Base-by-base conservation (phyloP, 2,888 invertebrate species). In the Oligia latruncula region DNA sequence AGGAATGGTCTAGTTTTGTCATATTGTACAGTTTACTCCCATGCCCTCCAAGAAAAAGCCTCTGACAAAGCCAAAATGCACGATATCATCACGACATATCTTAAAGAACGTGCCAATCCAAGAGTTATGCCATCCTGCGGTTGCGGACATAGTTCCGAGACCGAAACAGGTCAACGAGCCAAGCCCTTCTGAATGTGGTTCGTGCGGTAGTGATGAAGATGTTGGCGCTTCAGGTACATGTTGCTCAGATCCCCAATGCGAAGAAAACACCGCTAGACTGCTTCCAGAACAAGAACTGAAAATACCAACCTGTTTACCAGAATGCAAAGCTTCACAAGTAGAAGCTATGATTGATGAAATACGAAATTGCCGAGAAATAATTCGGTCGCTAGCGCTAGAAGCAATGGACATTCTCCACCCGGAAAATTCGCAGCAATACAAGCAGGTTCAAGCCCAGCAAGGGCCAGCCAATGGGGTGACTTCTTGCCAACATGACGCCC, bases 21-120 rank as follows among this genome's bases (percentile, higher is more conserved):
- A 23, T 20, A 62, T 35, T 49, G 8, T n/a, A n/a, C 11, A 49
- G 60, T 29, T 52, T 62, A 71, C 23, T 62, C 62, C 17, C 70
- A 85, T 85, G 84, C 52, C 87, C 64, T 6, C 3, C n/a, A 52
- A 83, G 29, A 74, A 78, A 76, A 68, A 71, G 5, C 4, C 43
- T 8, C 67, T n/a, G 11, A 35, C 58, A 74, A 6, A 46, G 15
- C 64, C 62, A 71, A 6, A 40, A 67, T 71, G 60, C 60, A 35
- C 52, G 2, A 4, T 60, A 40, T 9, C 81, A 8, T 35, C 73
- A 60, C 60, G 65, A 49, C 67, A 13, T 9, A 15, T 74, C 29
- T n/a, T 67, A 55, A 43, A 65, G 3, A 74, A 13, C 2, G 11
- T 29, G 11, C 2, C 75, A 17, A 68, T 76, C n/a, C 46, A 29